Base-by-base conservation (phyloP, 1,140 invertebrate genomes). In the Cheumatopsyche charites region DNA sequence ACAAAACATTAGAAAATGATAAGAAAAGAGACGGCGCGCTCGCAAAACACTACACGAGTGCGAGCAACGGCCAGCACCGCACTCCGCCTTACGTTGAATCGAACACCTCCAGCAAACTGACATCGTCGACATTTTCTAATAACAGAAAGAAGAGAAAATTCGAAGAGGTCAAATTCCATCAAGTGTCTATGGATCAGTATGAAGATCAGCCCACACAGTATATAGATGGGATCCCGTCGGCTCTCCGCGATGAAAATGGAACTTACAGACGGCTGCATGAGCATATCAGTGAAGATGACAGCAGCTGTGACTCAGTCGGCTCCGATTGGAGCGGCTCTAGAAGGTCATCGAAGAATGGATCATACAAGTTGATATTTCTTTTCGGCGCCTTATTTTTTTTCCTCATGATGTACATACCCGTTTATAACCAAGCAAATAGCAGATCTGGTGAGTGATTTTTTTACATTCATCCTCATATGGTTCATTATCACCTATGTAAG, bases 401-500 rank as follows among this genome's bases (percentile, higher is more conserved):
- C 21, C 79, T 83, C 5, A 78, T 85, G 7, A 71, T 85, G 70
- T 85, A 85, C 73, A 82, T 84, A 73, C 82, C 83, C 0, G 80
- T 83, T 0, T 85, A 83, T 74, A 83, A 83, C 71, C 79, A 79
- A 62, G 82, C 80, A 13, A 82, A 81, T 45, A 69, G 61, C 19
- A 69, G 76, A 52, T 29, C 62, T 42, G 76, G 76, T 77, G 36
- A 74, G 67, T 47, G 5, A 49, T 29, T 61, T 70, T 52, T 15
- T 72, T 62, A 6, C 36, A 36, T 36, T 36, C 9, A 36, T 36
- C 9, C 3, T 36, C 3, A 36, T 36, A 4, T 36, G 3, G 9
- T 36, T 36, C 3, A 36, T 4, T 36, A 4, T 36, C 29, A 36
- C 9, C 9, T 36, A 4, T 36, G 9, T 36, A 9, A 36, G 3